A percentile compares a stretch with the other conserved stretches of the same genome.
phyloP scores from a whole-genome alignment of 2,797 vertebrate species.

The Cottoperca gobio region DNA sequence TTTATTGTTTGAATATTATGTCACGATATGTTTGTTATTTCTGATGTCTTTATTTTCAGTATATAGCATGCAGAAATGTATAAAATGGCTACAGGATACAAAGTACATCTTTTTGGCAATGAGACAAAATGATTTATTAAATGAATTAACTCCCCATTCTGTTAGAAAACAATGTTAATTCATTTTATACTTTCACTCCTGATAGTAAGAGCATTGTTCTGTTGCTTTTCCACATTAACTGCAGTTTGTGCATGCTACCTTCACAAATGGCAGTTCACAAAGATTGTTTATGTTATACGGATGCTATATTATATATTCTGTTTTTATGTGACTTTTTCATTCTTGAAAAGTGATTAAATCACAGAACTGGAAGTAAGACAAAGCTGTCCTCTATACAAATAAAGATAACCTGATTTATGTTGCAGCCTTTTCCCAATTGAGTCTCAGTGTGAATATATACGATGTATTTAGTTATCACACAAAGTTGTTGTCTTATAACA shows the following conservation, averaged over 20 bases:
- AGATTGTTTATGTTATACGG: conserved; percentile 22
- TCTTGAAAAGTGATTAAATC: conserved; percentile 39
- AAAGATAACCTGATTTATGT: conserved; percentile 51
- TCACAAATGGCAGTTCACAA: conserved; percentile 29
- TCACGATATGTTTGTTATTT: conserved; percentile 54
- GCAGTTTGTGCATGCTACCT: conserved; percentile 52
- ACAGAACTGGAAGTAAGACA: conserved; percentile 46
- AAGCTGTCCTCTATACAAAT: conserved; percentile 46
- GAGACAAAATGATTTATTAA: conserved; percentile 1
- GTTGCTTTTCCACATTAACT: conserved; percentile 41
- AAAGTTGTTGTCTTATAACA: background rate
- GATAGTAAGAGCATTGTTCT: conserved; percentile 10
- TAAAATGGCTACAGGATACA: conserved; percentile 23
- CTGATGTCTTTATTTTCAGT: conserved; percentile 52
- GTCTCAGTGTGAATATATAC: background rate
- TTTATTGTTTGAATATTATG: conserved; percentile 61
- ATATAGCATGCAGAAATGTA: conserved; percentile 66
- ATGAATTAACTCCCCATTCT: background rate
- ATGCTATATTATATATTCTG: conserved; percentile 39
- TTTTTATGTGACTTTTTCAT: conserved; percentile 64
- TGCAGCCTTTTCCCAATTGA: conserved; percentile 18
- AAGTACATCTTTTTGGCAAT: background rate
- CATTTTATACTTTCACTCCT: conserved; percentile 23
- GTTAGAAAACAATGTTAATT: too few relatives aligned
- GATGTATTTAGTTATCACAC: background rate